Percentiles rank a stretch among this genome's conserved stretches.
Evolutionary conservation across 92 coral and sea anemone species (phyloP).

Genomic region (Diadumene lineata): DNA sequence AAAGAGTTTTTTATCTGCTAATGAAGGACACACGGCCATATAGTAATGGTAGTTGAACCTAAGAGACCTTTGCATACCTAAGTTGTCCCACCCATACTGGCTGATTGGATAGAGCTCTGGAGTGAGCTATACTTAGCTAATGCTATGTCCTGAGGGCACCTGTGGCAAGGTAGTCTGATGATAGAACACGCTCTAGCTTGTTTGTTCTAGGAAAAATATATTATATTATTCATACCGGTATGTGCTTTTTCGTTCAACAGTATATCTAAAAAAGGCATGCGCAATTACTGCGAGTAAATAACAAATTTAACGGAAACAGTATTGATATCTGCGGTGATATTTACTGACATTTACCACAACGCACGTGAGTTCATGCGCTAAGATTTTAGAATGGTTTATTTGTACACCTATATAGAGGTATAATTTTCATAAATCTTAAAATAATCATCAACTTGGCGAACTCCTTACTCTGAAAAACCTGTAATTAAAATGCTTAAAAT

Average conservation of each 20-base stretch:
- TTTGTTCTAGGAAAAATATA: background rate
- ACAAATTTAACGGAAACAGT: background rate
- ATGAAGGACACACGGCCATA: background rate
- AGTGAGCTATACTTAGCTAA: background rate
- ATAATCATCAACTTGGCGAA: too few species aligned
- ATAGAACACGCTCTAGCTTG: background rate
- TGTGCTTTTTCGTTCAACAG: background rate
- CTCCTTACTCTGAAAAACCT: too few species aligned
- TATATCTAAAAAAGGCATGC: background rate
- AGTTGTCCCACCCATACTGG: conserved; percentile 14
- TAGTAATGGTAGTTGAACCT: conserved; percentile 1
- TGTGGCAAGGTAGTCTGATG: background rate
- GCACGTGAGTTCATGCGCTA: background rate
- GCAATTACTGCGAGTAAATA: background rate
- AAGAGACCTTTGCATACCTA: conserved; percentile 10
- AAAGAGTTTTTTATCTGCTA: background rate
- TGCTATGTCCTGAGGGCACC: background rate
- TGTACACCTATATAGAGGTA: too few species aligned
- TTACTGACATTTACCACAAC: background rate
- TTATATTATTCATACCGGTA: background rate
- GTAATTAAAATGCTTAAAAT: too few species aligned
- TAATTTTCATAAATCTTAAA: too few species aligned
- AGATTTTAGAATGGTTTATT: too few species aligned
- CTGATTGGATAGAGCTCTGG: background rate
- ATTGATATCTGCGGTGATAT: background rate